Percentiles rank a stretch among this genome's conserved stretches.
Evolutionary conservation across 92 coral and sea anemone genomes (phyloP).

Genomic region (Zoanthus gigantus): DNA sequence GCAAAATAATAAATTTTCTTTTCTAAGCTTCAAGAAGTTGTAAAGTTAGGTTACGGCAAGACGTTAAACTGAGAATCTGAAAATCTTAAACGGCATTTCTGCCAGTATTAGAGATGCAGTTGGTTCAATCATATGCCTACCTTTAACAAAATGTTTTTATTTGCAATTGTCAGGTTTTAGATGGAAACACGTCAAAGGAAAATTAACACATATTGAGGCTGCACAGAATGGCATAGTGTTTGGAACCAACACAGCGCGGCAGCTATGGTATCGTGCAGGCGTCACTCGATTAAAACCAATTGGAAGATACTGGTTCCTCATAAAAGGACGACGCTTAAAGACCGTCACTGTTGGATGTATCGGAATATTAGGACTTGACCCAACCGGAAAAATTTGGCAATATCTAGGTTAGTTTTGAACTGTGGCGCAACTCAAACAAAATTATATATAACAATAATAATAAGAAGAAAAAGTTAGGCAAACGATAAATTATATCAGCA

Average conservation of each 20-base stretch:
- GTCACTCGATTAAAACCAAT: constrained; percentile 20
- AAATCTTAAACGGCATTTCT: not conserved
- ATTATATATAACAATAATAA: not conserved
- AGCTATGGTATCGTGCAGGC: constrained; percentile 35
- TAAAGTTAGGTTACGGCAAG: not conserved
- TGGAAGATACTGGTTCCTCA: constrained; percentile 34
- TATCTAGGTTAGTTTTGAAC: constrained; percentile 3
- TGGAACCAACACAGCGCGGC: constrained; percentile 5
- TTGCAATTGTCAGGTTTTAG: not conserved
- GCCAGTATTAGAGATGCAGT: not conserved
- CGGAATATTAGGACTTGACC: constrained; percentile 5
- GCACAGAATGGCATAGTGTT: constrained; percentile 16
- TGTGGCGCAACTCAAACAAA: no score
- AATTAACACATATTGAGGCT: constrained; percentile 17
- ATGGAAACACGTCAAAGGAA: not conserved
- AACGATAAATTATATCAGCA: no score
- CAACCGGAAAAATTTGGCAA: constrained; percentile 6
- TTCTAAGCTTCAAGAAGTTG: not conserved
- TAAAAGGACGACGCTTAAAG: constrained; percentile 15
- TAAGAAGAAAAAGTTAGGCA: no score
- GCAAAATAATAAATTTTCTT: not conserved
- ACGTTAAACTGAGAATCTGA: not conserved
- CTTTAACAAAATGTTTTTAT: not conserved
- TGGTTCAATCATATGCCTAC: not conserved
- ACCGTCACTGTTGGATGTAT: constrained; percentile 28